These are phyloP conservation scores for Intellagama lesueurii DNA, from an alignment of 2,797 vertebrate genomes.

Conservation along the genomic window DNA sequence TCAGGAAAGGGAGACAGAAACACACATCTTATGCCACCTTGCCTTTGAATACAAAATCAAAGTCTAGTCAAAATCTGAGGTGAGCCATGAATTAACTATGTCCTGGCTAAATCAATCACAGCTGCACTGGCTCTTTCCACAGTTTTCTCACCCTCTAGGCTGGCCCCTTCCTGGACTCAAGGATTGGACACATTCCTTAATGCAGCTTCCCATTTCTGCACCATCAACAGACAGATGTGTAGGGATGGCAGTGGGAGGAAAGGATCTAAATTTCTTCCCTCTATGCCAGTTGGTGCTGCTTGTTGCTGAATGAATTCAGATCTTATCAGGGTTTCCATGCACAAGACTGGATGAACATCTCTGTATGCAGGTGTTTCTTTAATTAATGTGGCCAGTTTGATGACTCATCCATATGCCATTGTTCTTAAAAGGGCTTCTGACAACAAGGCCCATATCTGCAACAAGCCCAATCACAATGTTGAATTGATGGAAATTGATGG, in stretches of 20 bases:
- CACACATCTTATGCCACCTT: background rate
- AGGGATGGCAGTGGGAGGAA: background rate
- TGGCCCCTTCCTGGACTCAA: conserved; percentile 25
- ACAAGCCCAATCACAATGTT: background rate
- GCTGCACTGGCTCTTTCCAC: conserved; percentile 17
- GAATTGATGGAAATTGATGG: background rate
- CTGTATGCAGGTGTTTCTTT: background rate
- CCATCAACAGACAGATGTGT: background rate
- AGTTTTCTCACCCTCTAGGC: background rate
- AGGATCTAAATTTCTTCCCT: background rate
- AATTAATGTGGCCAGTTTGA: background rate
- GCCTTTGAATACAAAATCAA: background rate
- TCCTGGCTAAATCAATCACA: conserved; percentile 12
- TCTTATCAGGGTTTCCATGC: too few relatives aligned
- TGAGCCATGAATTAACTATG: background rate
- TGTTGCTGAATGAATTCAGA: background rate
- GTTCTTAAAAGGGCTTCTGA: background rate
- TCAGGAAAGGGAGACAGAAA: background rate
- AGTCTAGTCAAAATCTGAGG: background rate
- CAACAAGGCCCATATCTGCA: background rate
- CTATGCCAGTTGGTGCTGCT: background rate
- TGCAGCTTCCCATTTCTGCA: conserved; percentile 11
- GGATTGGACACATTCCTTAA: conserved; percentile 15
- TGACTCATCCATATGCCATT: background rate
- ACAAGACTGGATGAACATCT: background rate